Base-by-base conservation (phyloP, 2,888 invertebrate genomes). In the Anorthoa munda region DNA sequence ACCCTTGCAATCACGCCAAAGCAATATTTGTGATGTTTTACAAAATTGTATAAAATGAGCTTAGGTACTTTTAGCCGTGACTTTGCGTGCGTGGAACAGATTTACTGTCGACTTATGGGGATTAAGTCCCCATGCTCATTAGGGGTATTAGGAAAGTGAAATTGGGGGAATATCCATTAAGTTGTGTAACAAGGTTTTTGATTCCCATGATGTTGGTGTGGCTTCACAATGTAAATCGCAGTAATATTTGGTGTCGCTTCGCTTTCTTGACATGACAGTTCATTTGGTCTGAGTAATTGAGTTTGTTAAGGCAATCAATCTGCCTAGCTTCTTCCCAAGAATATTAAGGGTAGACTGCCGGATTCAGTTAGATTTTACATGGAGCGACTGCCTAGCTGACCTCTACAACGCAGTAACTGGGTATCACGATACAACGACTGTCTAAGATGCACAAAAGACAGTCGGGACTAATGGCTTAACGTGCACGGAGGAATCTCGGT, bases 71-170 rank as follows among this genome's bases (percentile, higher is more conserved):
- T 72, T 12, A 2, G 63, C 64, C 26, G 56, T 4, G 65, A 66
- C 65, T 76, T 85, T 17, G 85, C 85, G 78, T 84, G 85, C 55
- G 71, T 72, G 55, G 26, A 55, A 59, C 53, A 74, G 77, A 83
- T 85, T 85, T 76, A 70, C 60, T 46, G 48, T 53, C 67, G 67
- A 72, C 74, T 77, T 82, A 81, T 65, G 84, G 75, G 85, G 73
- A 84, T 85, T 82, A 80, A 76, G 61, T 82, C 83, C 80, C 84
- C 58, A 50, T 56, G 77, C 75, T 79, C 78, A 73, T 85, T 85
- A 84, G 61, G 59, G 53, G 51, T 26, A 75, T 77, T 84, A 82
- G 46, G 60, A 53, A 80, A 76, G 79, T 69, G 67, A 82, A 82
- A 77, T 84, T 75, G 70, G 21, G 51, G 50, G 59, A 66, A 74